Conservation (phyloP, 2,797 vertebrate species). For the Leptodactylus fallax region DNA sequence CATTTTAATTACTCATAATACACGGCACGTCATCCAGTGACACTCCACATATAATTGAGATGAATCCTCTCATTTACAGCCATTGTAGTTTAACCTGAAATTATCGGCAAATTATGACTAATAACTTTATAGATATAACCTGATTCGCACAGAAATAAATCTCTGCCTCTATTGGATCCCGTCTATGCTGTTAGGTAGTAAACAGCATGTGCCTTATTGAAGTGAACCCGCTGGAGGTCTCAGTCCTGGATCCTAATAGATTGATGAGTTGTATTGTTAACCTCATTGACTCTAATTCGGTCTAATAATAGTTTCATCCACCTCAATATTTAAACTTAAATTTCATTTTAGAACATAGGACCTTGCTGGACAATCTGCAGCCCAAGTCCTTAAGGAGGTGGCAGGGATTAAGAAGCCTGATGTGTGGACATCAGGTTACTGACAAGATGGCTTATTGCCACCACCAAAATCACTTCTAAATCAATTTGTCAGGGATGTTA, state of each 20-base stretch:
- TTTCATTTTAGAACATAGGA: not conserved
- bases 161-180: not conserved
- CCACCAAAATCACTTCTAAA: too few species aligned
- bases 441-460: too few species aligned
- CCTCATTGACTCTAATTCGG: slow-evolving; percentile 3
- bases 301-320: slow-evolving; percentile 13
- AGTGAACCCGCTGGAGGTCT: not conserved
- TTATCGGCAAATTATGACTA: slow-evolving; percentile 54
- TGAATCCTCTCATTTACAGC: slow-evolving; percentile 60
- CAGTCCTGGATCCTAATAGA: not conserved
- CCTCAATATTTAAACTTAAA: not conserved
- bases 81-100: slow-evolving; percentile 57
- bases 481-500: too few species aligned
- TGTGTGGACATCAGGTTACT: too few species aligned
- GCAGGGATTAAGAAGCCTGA: not conserved
- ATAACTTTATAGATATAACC: slow-evolving; percentile 15
- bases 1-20: slow-evolving; percentile 62
- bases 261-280: slow-evolving; percentile 19
- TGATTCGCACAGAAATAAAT: slow-evolving; percentile 9
- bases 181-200: not conserved
- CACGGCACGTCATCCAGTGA: slow-evolving; percentile 46
- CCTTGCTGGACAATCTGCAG: not conserved
- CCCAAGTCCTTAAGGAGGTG: not conserved
- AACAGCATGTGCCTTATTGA: not conserved
- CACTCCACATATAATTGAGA: slow-evolving; percentile 58